Evolutionary conservation across 2,113 vertebrate genomes (phyloP).

Genomic region (Aythya baeri): DNA sequence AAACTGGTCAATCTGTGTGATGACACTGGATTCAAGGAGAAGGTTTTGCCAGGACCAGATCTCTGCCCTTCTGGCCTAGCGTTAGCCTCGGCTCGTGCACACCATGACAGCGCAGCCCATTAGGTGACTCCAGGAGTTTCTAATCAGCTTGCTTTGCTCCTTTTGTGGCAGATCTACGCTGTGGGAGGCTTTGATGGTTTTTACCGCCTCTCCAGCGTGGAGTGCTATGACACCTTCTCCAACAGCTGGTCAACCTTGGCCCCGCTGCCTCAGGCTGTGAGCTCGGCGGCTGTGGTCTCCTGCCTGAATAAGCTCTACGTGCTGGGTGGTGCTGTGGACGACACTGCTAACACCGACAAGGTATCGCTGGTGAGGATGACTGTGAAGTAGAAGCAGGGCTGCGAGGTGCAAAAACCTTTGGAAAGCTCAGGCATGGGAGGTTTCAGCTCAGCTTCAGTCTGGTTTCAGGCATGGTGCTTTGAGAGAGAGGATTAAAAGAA

Average conservation of each 20-base stretch:
- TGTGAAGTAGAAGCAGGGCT: not conserved
- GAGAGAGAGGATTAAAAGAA: not conserved
- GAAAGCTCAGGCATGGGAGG: not conserved
- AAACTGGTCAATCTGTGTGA: not conserved
- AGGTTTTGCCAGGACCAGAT: not conserved
- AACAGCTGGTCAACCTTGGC: constrained; percentile 74
- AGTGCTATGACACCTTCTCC: constrained; percentile 79
- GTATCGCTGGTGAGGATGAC: constrained; percentile 37
- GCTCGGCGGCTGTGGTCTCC: constrained; percentile 72
- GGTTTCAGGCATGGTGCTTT: not conserved
- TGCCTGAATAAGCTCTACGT: constrained; percentile 78
- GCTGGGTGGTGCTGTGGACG: constrained; percentile 77
- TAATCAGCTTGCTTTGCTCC: not conserved
- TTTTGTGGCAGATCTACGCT: constrained; percentile 67
- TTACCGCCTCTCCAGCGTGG: constrained; percentile 74
- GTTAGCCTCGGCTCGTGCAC: fast-evolving
- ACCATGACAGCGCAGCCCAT: fast-evolving
- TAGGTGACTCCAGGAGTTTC: not conserved
- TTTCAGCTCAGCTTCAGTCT: not conserved
- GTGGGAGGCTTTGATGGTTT: constrained; percentile 82
- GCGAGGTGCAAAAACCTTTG: not conserved
- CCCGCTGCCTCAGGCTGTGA: constrained; percentile 75
- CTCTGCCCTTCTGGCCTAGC: not conserved
- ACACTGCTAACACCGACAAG: constrained; percentile 74
- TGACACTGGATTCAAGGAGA: not conserved